phyloP scores from a whole-genome alignment of 53 echinoderm and acorn worm species.

The Holothuria scabra region DNA sequence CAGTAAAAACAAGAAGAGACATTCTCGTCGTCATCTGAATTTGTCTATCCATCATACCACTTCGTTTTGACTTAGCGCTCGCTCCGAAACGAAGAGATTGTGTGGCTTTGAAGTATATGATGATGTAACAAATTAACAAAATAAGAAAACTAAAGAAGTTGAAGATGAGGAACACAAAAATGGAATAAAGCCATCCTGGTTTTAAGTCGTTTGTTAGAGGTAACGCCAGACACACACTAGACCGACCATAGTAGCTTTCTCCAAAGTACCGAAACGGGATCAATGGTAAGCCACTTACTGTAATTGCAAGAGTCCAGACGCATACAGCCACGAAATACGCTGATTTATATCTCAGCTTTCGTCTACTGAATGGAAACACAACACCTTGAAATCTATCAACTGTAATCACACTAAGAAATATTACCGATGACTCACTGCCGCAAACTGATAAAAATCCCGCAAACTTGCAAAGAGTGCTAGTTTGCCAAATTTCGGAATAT shows the following conservation, averaged over 20 bases:
- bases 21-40: neutral
- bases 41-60: neutral
- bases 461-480: conserved; percentile 23
- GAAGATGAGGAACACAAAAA: conserved; percentile 19
- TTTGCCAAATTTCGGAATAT: conserved; percentile 18
- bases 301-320: conserved; percentile 18
- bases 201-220: conserved; percentile 10
- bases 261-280: conserved; percentile 30
- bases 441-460: conserved; percentile 13
- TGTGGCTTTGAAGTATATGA: conserved; percentile 6
- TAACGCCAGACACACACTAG: conserved; percentile 44
- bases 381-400: conserved; percentile 32
- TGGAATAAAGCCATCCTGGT: conserved; percentile 34
- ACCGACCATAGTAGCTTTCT: conserved; percentile 31
- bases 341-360: conserved; percentile 3
- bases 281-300: conserved; percentile 16
- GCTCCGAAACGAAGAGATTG: neutral
- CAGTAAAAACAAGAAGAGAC: conserved; percentile 9
- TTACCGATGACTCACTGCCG: conserved; percentile 35
- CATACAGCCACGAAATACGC: neutral
- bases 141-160: conserved; percentile 39
- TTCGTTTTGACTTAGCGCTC: neutral
- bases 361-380: conserved; percentile 7
- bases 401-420: conserved; percentile 43
- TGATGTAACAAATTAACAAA: conserved; percentile 30